Percentiles rank a stretch among this genome's conserved stretches.
phyloP scores from a whole-genome alignment of 2,797 vertebrate species.

The Lophotriccus pileatus region DNA sequence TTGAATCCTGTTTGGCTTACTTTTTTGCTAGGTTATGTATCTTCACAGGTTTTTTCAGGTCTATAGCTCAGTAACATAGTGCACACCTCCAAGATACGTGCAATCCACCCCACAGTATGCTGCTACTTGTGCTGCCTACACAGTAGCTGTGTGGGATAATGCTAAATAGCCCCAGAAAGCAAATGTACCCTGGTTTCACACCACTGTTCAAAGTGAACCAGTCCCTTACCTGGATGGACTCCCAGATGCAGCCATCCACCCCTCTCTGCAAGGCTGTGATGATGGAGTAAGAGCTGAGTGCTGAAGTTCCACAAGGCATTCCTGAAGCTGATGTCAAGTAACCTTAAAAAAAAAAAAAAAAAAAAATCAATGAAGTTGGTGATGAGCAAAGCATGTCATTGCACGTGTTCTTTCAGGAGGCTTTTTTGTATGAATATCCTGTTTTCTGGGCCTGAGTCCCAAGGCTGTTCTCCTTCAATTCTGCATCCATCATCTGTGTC shows the following conservation, averaged over 20 bases:
- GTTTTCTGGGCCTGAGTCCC: neutral
- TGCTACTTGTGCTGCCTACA: neutral
- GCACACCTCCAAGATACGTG: neutral
- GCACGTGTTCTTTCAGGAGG: neutral
- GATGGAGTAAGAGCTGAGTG: neutral
- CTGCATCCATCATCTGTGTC: neutral
- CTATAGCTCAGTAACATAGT: neutral
- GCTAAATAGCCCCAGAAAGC: neutral
- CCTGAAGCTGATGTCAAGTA: fast-evolving
- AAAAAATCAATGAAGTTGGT: neutral
- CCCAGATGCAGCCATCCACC: neutral
- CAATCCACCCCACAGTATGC: neutral
- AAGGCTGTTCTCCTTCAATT: neutral
- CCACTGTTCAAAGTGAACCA: neutral
- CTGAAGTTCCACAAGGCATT: neutral
- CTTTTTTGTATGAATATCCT: neutral
- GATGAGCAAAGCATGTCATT: neutral
- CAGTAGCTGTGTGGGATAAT: neutral
- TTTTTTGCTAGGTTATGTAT: neutral
- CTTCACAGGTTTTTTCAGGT: neutral
- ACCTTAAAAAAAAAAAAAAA: neutral
- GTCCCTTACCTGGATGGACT: neutral
- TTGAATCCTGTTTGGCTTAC: neutral
- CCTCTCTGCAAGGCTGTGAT: neutral
- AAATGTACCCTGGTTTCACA: neutral